These are phyloP conservation scores for Oxyscelio sp. DNA, from an alignment of 2,888 invertebrate genomes.

Conservation along the genomic window DNA sequence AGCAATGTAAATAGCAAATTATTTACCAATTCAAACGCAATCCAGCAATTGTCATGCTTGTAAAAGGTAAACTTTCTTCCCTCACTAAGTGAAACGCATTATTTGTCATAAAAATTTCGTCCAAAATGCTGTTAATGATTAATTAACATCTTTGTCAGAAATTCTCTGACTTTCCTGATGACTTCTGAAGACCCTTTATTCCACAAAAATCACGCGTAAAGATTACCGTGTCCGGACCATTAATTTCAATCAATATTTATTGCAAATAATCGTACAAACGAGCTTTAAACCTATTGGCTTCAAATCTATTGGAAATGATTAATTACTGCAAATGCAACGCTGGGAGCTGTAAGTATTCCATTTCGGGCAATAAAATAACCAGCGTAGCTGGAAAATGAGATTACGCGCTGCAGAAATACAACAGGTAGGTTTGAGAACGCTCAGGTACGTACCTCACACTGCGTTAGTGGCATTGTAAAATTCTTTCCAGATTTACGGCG, in stretches of 20 bases:
- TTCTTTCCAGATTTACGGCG: slow-evolving; percentile 48
- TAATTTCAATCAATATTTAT: slow-evolving; percentile 40
- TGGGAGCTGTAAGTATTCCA: slow-evolving; percentile 26
- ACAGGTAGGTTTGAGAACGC: slow-evolving; percentile 32
- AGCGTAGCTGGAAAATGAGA: slow-evolving; percentile 63
- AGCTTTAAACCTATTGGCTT: slow-evolving; percentile 14
- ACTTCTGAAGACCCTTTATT: slow-evolving; percentile 16
- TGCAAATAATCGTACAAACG: slow-evolving; percentile 48
- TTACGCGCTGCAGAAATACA: slow-evolving; percentile 42
- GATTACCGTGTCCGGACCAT: slow-evolving; percentile 3
- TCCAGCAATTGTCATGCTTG: no score
- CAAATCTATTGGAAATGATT: slow-evolving; percentile 46
- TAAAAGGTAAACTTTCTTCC: no score
- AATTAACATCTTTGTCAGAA: slow-evolving; percentile 5
- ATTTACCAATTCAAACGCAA: no score
- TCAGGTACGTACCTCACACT: slow-evolving; percentile 44
- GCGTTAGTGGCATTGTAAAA: slow-evolving; percentile 36
- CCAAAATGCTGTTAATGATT: no score
- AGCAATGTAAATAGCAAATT: no score
- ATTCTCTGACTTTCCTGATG: neutral
- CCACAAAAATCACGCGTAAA: neutral
- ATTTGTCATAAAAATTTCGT: no score
- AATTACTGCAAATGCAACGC: slow-evolving; percentile 28
- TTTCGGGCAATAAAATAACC: slow-evolving; percentile 50
- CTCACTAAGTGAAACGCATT: no score